Evolutionary conservation across 2,888 invertebrate genomes (phyloP).

Genomic region (Tipula lateralis): DNA sequence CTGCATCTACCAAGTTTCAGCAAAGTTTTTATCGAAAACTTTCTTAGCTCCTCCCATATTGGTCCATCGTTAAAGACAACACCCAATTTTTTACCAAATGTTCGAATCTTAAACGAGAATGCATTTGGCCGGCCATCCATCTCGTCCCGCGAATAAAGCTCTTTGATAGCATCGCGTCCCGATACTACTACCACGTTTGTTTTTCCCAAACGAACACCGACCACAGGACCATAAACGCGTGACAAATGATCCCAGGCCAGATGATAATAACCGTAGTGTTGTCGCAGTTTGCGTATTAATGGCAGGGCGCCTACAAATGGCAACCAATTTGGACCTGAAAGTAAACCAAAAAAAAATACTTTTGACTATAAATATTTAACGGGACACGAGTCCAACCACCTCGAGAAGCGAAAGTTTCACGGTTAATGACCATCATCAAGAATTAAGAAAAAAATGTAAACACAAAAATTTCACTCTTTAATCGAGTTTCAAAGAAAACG

Average conservation of each 20-base stretch:
- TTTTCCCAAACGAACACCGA: conserved; percentile 62
- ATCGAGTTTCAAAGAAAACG: background rate
- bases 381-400: background rate
- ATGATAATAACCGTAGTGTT: conserved; percentile 51
- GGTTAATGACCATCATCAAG: background rate
- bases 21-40: conserved; percentile 61
- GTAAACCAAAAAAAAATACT: background rate
- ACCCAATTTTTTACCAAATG: conserved; percentile 63
- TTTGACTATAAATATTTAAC: background rate
- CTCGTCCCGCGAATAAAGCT: conserved; percentile 57
- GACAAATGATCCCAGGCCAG: conserved; percentile 57
- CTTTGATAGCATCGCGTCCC: conserved; percentile 57
- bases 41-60: conserved; percentile 61
- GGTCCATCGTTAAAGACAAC: conserved; percentile 65
- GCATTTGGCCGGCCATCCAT: conserved; percentile 68
- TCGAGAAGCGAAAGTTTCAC: background rate
- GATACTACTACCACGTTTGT: conserved; percentile 59
- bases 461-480: background rate
- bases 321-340: conserved; percentile 54
- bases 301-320: conserved; percentile 54
- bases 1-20: conserved; percentile 56
- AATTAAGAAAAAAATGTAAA: background rate
- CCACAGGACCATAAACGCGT: conserved; percentile 57
- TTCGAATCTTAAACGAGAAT: conserved; percentile 62
- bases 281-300: conserved; percentile 44